phyloP scores from a whole-genome alignment of 2,797 vertebrate species.

The Gambusia yucatana region DNA sequence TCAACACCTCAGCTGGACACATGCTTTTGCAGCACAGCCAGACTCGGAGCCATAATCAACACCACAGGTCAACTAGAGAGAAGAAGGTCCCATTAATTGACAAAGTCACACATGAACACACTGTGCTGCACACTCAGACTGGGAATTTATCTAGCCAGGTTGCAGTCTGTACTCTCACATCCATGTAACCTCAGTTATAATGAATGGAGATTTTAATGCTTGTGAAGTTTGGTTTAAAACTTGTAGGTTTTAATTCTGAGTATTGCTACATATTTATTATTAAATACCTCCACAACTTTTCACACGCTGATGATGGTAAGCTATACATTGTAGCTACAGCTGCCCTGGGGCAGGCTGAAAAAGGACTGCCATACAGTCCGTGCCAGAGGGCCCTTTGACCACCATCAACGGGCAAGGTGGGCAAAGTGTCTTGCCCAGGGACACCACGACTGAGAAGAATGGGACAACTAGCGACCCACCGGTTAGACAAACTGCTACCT shows the following conservation, averaged over 20 bases:
- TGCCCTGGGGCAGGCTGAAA: not conserved
- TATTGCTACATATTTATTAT: not conserved
- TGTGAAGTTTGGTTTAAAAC: not conserved
- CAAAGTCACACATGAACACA: constrained; percentile 17
- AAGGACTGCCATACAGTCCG: not conserved
- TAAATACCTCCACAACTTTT: not conserved
- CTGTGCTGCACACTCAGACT: not conserved
- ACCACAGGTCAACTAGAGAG: constrained; percentile 40
- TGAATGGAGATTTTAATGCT: not conserved
- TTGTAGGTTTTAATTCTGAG: not conserved
- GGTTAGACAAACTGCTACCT: not conserved
- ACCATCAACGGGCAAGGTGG: not conserved
- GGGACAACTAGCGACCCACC: not conserved
- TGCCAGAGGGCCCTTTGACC: not conserved
- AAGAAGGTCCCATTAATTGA: constrained; percentile 24
- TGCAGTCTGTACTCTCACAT: not conserved
- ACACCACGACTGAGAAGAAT: not conserved
- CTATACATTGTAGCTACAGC: not conserved
- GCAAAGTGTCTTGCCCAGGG: not conserved
- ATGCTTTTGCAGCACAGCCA: constrained; percentile 24
- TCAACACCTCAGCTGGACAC: constrained; percentile 69
- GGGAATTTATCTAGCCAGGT: not conserved
- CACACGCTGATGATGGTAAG: not conserved
- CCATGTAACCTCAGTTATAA: not conserved
- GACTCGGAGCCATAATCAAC: constrained; percentile 62